Evolutionary conservation across 2,113 vertebrate genomes (phyloP), one percentile per base, ranked within the genome.

Genomic region (Dryoscopus gambensis): DNA sequence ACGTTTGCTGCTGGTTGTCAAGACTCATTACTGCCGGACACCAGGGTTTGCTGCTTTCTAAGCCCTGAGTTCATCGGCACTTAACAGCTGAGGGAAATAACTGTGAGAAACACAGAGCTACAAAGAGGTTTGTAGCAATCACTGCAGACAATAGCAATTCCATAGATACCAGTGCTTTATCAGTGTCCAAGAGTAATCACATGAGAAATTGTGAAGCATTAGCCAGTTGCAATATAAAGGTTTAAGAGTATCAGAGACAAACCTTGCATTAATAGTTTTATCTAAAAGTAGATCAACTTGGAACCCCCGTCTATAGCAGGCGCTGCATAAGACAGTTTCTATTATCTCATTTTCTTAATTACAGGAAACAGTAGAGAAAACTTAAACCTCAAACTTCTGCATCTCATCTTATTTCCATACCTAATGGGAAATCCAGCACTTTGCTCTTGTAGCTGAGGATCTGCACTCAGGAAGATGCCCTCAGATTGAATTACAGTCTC

Each of bases 321-420:
- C 65, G 57, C 35, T 37, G 47, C 24, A 6, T 30, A 37, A 93
- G 57, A 77, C 87, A 84, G 80, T 78, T 88, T 75, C 85, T 88
- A 78, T 93, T 81, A 84, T 89, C 85, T 94, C 40, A 52, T 68
- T 94, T 93, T 77, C 76, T 59, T 95, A 92, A 95, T 92, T 93
- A 95, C 71, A 93, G 86, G 85, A 95, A 95, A 96, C 55, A 71
- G 44, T 5, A 84, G 39, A 71, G 76, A 83, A 96, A 93, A 94
- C 59, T 80, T 84, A 63, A 93, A 85, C 63, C 55, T 80, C n/a
- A 55, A 80, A 62, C 50, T 93, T 95, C 65, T 13, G 0, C 39
- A 69, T 47, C 75, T 87, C 46, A 40, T 82, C 56, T 60, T 88
- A 88, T 70, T 94, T 93, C 79, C 78, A 77, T 67, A 88, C 13